Conservation (phyloP, 2,888 invertebrate species). For the Microplitis deprimator region DNA sequence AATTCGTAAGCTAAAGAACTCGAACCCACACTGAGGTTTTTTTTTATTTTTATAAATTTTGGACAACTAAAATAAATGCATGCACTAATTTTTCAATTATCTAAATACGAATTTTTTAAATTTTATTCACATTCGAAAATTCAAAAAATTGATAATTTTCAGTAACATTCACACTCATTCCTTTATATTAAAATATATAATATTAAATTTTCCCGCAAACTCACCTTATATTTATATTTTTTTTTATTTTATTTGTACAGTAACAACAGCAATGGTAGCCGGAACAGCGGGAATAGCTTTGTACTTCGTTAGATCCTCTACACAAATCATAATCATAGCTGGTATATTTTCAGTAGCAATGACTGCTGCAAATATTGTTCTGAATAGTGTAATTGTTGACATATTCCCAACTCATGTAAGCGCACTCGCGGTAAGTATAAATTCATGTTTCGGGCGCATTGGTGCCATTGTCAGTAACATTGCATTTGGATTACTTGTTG, state of each 20-base stretch:
- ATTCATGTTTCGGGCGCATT: conserved; percentile 77
- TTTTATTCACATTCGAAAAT: too few relatives aligned
- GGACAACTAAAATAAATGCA: too few relatives aligned
- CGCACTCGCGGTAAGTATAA: conserved; percentile 78
- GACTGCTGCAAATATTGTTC: conserved; percentile 72
- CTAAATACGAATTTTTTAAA: too few relatives aligned
- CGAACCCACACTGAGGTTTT: too few relatives aligned
- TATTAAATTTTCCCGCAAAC: not conserved
- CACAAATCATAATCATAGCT: conserved; percentile 75
- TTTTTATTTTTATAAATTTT: too few relatives aligned
- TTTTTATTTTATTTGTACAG: conserved; percentile 50
- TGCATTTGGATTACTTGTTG: conserved; percentile 77
- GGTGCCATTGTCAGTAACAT: conserved; percentile 79
- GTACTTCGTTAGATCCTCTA: conserved; percentile 75
- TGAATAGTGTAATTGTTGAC: conserved; percentile 67
- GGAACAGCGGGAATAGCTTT: conserved; percentile 76
- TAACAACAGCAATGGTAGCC: conserved; percentile 71
- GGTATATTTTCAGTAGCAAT: conserved; percentile 73
- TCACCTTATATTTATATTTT: conserved; percentile 3
- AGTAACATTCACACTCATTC: too few relatives aligned
- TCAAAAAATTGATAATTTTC: too few relatives aligned
- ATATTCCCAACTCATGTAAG: conserved; percentile 72
- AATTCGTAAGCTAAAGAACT: too few relatives aligned
- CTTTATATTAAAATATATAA: too few relatives aligned
- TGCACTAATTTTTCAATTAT: too few relatives aligned